Evolutionary conservation across 2,888 invertebrate genomes (phyloP).

Genomic region (Adelognathus sp.): DNA sequence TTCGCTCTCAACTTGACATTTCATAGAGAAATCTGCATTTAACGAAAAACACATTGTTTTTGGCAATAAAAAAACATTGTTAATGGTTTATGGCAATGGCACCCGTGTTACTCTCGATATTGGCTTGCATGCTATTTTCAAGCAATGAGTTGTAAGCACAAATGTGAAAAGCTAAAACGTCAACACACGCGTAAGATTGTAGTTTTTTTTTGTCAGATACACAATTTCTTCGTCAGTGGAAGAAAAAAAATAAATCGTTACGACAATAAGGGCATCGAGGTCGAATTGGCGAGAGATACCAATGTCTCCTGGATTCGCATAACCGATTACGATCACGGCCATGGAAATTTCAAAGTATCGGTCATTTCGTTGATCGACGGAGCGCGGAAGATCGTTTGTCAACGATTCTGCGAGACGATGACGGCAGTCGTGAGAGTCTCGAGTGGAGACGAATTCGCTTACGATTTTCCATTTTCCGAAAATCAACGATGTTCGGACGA

Average conservation of each 20-base stretch:
- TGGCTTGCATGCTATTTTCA: too few species aligned
- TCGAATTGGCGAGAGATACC: slow-evolving; percentile 35
- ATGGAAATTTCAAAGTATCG: slow-evolving; percentile 34
- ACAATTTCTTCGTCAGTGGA: slow-evolving; percentile 18
- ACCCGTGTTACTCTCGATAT: too few species aligned
- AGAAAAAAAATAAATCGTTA: not conserved
- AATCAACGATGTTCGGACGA: not conserved
- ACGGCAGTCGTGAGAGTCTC: slow-evolving; percentile 18
- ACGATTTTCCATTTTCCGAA: slow-evolving; percentile 6
- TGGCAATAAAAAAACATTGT: too few species aligned
- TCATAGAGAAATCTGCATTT: too few species aligned
- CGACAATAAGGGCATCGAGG: slow-evolving; percentile 31
- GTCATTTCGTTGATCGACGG: slow-evolving; percentile 34
- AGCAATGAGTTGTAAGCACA: too few species aligned
- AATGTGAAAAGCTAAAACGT: too few species aligned
- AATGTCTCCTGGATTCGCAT: slow-evolving; percentile 42
- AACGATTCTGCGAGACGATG: not conserved
- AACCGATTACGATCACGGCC: slow-evolving; percentile 27
- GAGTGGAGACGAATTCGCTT: not conserved
- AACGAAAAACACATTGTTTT: too few species aligned
- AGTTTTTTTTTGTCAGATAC: slow-evolving; percentile 12
- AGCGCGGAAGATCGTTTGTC: not conserved
- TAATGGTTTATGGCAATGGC: too few species aligned
- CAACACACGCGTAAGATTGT: too few species aligned
- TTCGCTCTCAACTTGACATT: too few species aligned